These are phyloP conservation scores for Ceyx erithaca DNA, from an alignment of 2,797 vertebrate genomes.

Conservation along the genomic window DNA sequence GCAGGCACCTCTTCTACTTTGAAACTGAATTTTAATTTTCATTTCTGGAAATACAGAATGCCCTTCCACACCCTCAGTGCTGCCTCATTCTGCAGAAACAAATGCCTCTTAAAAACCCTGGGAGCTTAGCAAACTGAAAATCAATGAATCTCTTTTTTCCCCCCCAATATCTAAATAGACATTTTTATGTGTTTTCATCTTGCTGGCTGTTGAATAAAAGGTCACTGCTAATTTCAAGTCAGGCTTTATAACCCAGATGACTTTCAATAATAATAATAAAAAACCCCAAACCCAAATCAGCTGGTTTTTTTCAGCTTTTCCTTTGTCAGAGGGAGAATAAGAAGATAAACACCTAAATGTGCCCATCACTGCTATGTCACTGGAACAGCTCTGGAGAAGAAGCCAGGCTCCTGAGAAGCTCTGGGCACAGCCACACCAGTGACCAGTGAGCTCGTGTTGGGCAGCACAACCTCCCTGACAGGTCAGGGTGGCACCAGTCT, in stretches of 20 bases:
- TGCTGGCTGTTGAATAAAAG: conserved; percentile 66
- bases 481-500: conserved; percentile 36
- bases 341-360: conserved; percentile 46
- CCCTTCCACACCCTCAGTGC: neutral
- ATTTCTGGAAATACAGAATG: neutral
- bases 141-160: conserved; percentile 44
- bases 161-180: conserved; percentile 62
- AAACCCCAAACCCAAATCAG: neutral
- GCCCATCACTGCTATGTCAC: conserved; percentile 32
- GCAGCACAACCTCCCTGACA: conserved; percentile 41
- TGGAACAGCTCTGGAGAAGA: conserved; percentile 31
- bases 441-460: neutral
- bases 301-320: neutral
- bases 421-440: conserved; percentile 14
- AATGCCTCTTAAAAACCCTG: conserved; percentile 23
- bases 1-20: neutral
- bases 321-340: conserved; percentile 23
- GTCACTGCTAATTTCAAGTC: conserved; percentile 66
- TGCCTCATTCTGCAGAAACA: conserved; percentile 33
- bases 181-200: conserved; percentile 62
- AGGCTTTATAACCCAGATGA: conserved; percentile 62
- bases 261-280: conserved; percentile 18
- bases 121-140: conserved; percentile 50
- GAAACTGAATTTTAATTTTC: neutral
- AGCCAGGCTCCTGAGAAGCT: conserved; percentile 44